These are phyloP conservation scores for Galemys pyrenaicus DNA, from an alignment of 2,113 vertebrate genomes.

Conservation along the genomic window DNA sequence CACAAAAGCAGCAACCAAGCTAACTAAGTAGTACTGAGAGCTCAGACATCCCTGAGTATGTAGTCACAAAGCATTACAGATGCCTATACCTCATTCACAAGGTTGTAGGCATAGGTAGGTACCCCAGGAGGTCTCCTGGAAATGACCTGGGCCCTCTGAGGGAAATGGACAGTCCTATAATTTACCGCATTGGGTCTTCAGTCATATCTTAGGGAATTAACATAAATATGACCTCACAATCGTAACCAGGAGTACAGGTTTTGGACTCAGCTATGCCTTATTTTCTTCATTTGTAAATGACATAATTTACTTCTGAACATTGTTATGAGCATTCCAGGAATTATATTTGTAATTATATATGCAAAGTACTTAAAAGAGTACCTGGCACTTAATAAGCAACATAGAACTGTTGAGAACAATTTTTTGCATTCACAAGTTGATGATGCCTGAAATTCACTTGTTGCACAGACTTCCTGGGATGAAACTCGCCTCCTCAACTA, in stretches of 20 bases:
- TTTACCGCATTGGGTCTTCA: not conserved
- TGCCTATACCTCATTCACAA: not conserved
- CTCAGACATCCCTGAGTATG: not conserved
- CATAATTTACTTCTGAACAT: conserved; percentile 30
- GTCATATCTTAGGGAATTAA: not conserved
- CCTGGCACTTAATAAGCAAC: not conserved
- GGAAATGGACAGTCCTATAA: not conserved
- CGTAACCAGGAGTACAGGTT: not conserved
- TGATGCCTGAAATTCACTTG: not conserved
- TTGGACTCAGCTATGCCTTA: not conserved
- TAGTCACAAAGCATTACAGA: not conserved
- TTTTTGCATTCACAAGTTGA: not conserved
- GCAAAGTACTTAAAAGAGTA: not conserved
- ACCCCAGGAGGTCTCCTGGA: not conserved
- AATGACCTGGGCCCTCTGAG: not conserved
- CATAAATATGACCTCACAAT: not conserved
- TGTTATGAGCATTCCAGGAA: not conserved
- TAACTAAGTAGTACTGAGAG: not conserved
- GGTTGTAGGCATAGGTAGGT: not conserved
- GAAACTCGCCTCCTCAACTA: not conserved
- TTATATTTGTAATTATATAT: not conserved
- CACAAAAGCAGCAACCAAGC: not conserved
- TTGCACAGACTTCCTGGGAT: not conserved
- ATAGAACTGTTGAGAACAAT: not conserved
- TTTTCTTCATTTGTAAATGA: conserved; percentile 30